Conservation (phyloP, 53 echinoderm and acorn worm genomes). For the Stichopus horrens region DNA sequence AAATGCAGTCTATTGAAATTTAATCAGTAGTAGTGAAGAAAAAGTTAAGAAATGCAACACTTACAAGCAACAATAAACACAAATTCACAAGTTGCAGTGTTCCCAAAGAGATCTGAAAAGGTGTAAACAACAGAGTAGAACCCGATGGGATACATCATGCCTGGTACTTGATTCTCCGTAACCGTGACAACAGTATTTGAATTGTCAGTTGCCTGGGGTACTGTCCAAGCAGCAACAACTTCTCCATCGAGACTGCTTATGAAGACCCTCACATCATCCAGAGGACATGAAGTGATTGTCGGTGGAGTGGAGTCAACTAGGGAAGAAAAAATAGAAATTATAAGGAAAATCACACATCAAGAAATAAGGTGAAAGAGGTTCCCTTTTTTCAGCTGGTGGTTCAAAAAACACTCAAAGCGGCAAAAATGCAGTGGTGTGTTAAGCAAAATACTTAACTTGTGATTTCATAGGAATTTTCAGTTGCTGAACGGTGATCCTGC, state of each 20-base stretch:
- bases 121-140: slow-evolving; percentile 60
- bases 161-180: slow-evolving; percentile 46
- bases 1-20: too few species aligned
- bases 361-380: too few species aligned
- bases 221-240: slow-evolving; percentile 52
- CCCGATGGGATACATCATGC: slow-evolving; percentile 60
- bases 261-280: slow-evolving; percentile 18
- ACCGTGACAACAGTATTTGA: slow-evolving; percentile 50
- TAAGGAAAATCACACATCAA: too few species aligned
- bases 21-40: too few species aligned
- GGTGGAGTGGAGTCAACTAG: slow-evolving; percentile 52
- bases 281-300: slow-evolving; percentile 26
- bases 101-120: slow-evolving; percentile 64
- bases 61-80: slow-evolving; percentile 58
- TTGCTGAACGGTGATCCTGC: too few species aligned
- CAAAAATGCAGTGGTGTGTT: too few species aligned
- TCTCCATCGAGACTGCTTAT: slow-evolving; percentile 15
- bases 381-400: too few species aligned
- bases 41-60: neutral
- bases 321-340: neutral
- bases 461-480: too few species aligned
- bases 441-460: too few species aligned
- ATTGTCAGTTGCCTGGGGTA: slow-evolving; percentile 66
- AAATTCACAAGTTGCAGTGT: slow-evolving; percentile 60
- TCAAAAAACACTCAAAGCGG: too few species aligned